Percentiles rank a stretch among this genome's conserved stretches.
Evolutionary conservation across 2,113 vertebrate genomes (phyloP).

Genomic region (Pseudorasbora parva): DNA sequence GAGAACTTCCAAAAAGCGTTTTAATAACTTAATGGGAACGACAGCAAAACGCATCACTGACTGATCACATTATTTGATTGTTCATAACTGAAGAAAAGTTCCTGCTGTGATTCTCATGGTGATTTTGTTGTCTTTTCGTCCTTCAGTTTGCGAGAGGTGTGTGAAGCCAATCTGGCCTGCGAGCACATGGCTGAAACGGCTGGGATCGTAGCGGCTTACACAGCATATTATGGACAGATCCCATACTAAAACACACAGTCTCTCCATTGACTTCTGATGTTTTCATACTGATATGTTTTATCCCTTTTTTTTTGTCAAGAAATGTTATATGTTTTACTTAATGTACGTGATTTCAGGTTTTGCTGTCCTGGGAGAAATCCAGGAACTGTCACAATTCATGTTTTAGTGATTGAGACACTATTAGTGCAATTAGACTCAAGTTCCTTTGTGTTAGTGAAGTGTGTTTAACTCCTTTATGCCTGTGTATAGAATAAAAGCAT

Average conservation of each 20-base stretch:
- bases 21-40: too few species aligned
- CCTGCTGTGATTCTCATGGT: neutral
- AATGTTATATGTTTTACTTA: neutral
- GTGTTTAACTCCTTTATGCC: neutral
- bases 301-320: neutral
- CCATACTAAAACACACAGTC: constrained; percentile 69
- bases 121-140: constrained; percentile 23
- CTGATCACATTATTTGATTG: neutral
- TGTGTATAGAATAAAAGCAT: neutral
- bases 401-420: neutral
- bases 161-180: constrained; percentile 80
- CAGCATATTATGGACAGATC: constrained; percentile 77
- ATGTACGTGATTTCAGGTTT: neutral
- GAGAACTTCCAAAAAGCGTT: too few species aligned
- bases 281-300: neutral
- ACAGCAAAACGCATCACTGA: neutral
- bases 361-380: neutral
- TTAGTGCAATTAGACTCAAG: neutral
- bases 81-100: neutral
- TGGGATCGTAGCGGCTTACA: constrained; percentile 80
- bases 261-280: neutral
- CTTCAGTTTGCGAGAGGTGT: constrained; percentile 79
- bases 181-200: constrained; percentile 81
- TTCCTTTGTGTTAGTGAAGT: neutral
- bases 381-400: neutral